phyloP scores from a whole-genome alignment of 2,797 vertebrate species.

The Gymnothorax reevesii region DNA sequence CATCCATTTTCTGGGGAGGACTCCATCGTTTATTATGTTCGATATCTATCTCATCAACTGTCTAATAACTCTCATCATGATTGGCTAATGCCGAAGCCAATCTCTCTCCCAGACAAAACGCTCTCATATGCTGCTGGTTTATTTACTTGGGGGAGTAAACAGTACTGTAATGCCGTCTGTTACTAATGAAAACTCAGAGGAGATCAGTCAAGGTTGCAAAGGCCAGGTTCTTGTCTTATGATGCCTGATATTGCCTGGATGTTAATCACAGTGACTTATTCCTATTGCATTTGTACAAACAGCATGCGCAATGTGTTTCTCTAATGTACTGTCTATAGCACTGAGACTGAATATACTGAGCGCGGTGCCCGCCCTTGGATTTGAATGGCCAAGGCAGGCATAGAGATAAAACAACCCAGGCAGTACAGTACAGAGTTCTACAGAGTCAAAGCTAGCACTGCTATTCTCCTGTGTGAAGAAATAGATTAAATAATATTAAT shows the following conservation, averaged over 20 bases:
- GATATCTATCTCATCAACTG: conserved; percentile 61
- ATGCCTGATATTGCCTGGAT: conserved; percentile 25
- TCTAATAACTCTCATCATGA: conserved; percentile 59
- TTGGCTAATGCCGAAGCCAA: conserved; percentile 49
- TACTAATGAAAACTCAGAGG: conserved; percentile 38
- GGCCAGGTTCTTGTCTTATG: conserved; percentile 26
- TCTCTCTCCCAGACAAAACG: conserved; percentile 39
- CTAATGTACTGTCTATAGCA: conserved; percentile 22
- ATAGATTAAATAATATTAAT: not conserved
- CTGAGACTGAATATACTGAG: conserved; percentile 6
- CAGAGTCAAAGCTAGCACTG: not conserved
- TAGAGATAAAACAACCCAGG: not conserved
- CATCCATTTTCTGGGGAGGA: conserved; percentile 56
- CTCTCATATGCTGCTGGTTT: conserved; percentile 34
- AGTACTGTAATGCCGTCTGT: conserved; percentile 32
- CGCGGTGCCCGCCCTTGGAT: not conserved
- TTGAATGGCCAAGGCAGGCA: conserved; percentile 4
- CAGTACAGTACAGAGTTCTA: not conserved
- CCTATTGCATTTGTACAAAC: conserved; percentile 23
- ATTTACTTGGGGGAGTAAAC: conserved; percentile 46
- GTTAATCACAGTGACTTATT: conserved; percentile 41
- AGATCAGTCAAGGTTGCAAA: conserved; percentile 11
- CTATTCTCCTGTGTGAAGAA: conserved; percentile 10
- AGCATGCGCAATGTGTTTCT: conserved; percentile 13
- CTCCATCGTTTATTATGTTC: conserved; percentile 56